A percentile compares a stretch with the other conserved stretches of the same genome.
phyloP scores from a whole-genome alignment of 2,888 invertebrate species.

The Dendrolimus houi region DNA sequence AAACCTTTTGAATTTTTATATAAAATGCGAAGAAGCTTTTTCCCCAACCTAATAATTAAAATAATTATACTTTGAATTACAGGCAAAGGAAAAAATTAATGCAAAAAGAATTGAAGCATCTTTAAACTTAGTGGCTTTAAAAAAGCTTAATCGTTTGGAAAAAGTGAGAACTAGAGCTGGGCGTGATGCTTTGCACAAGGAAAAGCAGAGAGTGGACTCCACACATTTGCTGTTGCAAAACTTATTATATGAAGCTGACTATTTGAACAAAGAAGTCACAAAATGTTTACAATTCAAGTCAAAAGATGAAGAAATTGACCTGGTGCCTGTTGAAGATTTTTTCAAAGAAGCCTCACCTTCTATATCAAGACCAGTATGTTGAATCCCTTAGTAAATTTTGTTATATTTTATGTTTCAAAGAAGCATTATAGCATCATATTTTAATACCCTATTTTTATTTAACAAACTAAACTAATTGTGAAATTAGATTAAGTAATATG shows the following conservation, averaged over 20 bases:
- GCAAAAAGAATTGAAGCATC: constrained; percentile 84
- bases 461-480: too few relatives aligned
- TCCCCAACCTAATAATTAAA: too few relatives aligned
- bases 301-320: constrained; percentile 94
- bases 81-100: constrained; percentile 79
- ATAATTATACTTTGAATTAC: constrained; percentile 18
- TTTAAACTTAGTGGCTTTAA: constrained; percentile 86
- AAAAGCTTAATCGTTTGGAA: constrained; percentile 92
- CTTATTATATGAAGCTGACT: constrained; percentile 94
- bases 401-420: too few relatives aligned
- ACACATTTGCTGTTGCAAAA: constrained; percentile 94
- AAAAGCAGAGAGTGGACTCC: constrained; percentile 92
- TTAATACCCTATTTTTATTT: too few relatives aligned
- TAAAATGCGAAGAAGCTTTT: too few relatives aligned
- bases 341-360: constrained; percentile 84
- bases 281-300: constrained; percentile 97
- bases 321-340: constrained; percentile 90
- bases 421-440: too few relatives aligned
- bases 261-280: constrained; percentile 95
- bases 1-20: too few relatives aligned
- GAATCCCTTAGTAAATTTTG: background rate
- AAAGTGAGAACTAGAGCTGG: constrained; percentile 91
- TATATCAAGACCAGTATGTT: constrained; percentile 80
- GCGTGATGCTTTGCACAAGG: constrained; percentile 86
- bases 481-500: too few relatives aligned